These are phyloP conservation scores for Lasaia peninsularis DNA, from an alignment of 1,140 invertebrate species.

Conservation along the genomic window DNA sequence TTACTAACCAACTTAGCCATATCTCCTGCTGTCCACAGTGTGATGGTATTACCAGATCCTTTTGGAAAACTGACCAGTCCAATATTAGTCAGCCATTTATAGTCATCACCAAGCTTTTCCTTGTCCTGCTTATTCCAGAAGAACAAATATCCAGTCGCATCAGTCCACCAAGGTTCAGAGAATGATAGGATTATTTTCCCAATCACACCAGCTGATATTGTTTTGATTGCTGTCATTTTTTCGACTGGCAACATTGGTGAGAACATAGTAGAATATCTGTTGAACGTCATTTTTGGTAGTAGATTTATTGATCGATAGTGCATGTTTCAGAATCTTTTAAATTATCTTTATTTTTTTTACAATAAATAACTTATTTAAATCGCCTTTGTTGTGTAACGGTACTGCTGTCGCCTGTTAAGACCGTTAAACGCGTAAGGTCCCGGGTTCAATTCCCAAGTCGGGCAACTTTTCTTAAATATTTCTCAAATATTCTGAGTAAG, in stretches of 20 bases:
- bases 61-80: neutral
- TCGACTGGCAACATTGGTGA: constrained; percentile 29
- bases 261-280: constrained; percentile 33
- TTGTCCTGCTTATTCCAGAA: constrained; percentile 27
- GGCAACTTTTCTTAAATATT: too few relatives aligned
- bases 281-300: constrained; percentile 9
- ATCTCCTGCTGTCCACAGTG: neutral
- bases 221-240: constrained; percentile 31
- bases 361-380: too few relatives aligned
- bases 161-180: constrained; percentile 26
- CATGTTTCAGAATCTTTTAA: too few relatives aligned
- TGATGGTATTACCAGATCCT: neutral
- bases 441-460: too few relatives aligned
- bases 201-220: constrained; percentile 32
- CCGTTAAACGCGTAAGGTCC: too few relatives aligned
- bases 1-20: neutral
- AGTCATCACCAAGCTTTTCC: neutral
- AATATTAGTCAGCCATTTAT: neutral
- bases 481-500: too few relatives aligned
- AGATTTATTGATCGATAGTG: too few relatives aligned
- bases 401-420: too few relatives aligned
- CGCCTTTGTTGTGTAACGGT: too few relatives aligned
- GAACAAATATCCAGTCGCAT: constrained; percentile 15
- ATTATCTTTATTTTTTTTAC: too few relatives aligned
- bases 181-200: constrained; percentile 39